Evolutionary conservation across 2,797 vertebrate species (phyloP), one percentile per base, ranked within the genome.

Genomic region (Gymnodraco acuticeps): DNA sequence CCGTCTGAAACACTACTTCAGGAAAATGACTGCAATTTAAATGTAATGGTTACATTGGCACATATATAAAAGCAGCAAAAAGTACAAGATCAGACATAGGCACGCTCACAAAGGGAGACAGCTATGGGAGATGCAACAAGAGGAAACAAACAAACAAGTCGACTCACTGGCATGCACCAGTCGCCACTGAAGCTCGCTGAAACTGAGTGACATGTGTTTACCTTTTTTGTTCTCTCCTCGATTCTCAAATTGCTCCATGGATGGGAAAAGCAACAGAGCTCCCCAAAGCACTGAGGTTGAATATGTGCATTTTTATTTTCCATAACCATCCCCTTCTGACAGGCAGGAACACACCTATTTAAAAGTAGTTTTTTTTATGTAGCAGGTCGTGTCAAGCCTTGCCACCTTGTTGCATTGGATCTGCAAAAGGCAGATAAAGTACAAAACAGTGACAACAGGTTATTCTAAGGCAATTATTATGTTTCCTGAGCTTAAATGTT

Each of bases 271-370:
- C 67, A 69, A 38, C 9, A 89, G 78, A 87, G 75, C 73, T 86
- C 78, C 82, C 84, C 60, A 73, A 85, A 91, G 85, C 84, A 70
- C 81, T 84, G 69, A 63, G 64, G 68, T 61, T 88, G 86, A 90
- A 91, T 91, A 90, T 91, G 82, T 92, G 92, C 87, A 91, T 90
- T 91, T 92, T 90, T 90, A 84, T 88, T 81, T 88, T 73, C 75
- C 80, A 73, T 59, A 87, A 71, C 83, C 66, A 64, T 83, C 71
- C 33, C 71, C 47, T 83, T 53, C 81, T 87, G 90, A 83, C 87
- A 87, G 89, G 20, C 76, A 80, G 74, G 71, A 78, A 59, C 65
- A 81, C 80, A 78, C 72, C 64, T 70, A 69, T 77, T 86, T 82
- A 58, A 43, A 23, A 72, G 43, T 2, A 16, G 20, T 67, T 74